A percentile compares a stretch with the other conserved stretches of the same genome.
phyloP scores from a whole-genome alignment of 2,888 invertebrate genomes.

The Amiota mariae region DNA sequence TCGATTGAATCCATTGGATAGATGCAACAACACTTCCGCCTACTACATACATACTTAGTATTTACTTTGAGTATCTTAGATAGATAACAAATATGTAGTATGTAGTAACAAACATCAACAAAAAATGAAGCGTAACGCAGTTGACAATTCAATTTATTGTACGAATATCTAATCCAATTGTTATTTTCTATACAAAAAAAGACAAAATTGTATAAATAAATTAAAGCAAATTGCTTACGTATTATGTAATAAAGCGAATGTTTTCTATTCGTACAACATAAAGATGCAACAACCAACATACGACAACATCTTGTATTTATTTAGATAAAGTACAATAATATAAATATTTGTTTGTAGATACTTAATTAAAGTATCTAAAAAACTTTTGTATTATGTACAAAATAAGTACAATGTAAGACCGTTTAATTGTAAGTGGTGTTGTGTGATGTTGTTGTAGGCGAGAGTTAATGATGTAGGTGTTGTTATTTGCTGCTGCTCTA shows the following conservation, averaged over 20 bases:
- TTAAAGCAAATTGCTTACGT: not conserved
- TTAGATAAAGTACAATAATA: not conserved
- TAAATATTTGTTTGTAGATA: not conserved
- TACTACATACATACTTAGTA: not conserved
- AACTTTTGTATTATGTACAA: not conserved
- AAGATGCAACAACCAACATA: not conserved
- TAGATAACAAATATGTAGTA: too few relatives aligned
- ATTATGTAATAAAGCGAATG: not conserved
- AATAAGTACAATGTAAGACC: too few relatives aligned
- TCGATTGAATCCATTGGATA: not conserved
- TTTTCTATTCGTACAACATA: not conserved
- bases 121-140: constrained; percentile 10
- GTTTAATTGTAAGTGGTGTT: too few relatives aligned
- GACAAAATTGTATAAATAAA: constrained; percentile 1
- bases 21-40: not conserved
- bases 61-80: too few relatives aligned
- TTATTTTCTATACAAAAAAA: not conserved
- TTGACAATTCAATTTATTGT: constrained; percentile 27
- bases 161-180: constrained; percentile 3
- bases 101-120: not conserved
- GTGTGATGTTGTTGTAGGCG: too few relatives aligned
- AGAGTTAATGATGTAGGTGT: not conserved
- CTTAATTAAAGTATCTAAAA: constrained; percentile 24
- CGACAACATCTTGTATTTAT: too few relatives aligned
- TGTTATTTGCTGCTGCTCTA: not conserved